Percentiles rank a stretch among this genome's conserved stretches.
phyloP scores from a whole-genome alignment of 2,888 invertebrate genomes.

The Dendrolimus pini region DNA sequence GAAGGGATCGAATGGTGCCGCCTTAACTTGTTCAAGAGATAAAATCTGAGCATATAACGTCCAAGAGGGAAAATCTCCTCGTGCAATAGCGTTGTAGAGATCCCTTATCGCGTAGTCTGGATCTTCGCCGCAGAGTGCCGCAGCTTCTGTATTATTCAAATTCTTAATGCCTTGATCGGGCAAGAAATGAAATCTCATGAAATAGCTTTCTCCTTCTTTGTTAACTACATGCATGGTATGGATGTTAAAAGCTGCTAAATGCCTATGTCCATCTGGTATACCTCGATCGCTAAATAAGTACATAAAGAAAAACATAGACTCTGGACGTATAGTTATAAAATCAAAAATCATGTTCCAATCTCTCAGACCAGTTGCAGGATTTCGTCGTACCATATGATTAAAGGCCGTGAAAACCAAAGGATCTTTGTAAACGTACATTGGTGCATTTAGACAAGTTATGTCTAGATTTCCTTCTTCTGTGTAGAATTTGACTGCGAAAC shows the following conservation, averaged over 20 bases:
- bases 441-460: slow-evolving; percentile 91
- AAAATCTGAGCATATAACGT: slow-evolving; percentile 87
- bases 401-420: slow-evolving; percentile 92
- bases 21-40: slow-evolving; percentile 86
- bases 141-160: slow-evolving; percentile 79
- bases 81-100: slow-evolving; percentile 89
- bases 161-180: slow-evolving; percentile 91
- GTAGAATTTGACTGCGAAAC: slow-evolving; percentile 94
- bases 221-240: slow-evolving; percentile 94
- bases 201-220: slow-evolving; percentile 79
- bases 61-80: slow-evolving; percentile 84
- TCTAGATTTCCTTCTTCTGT: slow-evolving; percentile 94
- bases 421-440: slow-evolving; percentile 92
- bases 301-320: slow-evolving; percentile 87
- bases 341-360: slow-evolving; percentile 96
- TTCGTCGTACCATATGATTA: slow-evolving; percentile 94
- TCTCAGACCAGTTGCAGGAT: slow-evolving; percentile 90
- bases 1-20: slow-evolving; percentile 88
- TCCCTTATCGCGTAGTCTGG: slow-evolving; percentile 92
- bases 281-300: slow-evolving; percentile 92
- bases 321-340: slow-evolving; percentile 89
- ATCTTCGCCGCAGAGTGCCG: slow-evolving; percentile 80
- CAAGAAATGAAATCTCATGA: slow-evolving; percentile 92
- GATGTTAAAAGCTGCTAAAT: slow-evolving; percentile 95
- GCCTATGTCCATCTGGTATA: slow-evolving; percentile 90